These are phyloP conservation scores for Phoronis australis DNA, from an alignment of 2,888 invertebrate species.

Conservation along the genomic window DNA sequence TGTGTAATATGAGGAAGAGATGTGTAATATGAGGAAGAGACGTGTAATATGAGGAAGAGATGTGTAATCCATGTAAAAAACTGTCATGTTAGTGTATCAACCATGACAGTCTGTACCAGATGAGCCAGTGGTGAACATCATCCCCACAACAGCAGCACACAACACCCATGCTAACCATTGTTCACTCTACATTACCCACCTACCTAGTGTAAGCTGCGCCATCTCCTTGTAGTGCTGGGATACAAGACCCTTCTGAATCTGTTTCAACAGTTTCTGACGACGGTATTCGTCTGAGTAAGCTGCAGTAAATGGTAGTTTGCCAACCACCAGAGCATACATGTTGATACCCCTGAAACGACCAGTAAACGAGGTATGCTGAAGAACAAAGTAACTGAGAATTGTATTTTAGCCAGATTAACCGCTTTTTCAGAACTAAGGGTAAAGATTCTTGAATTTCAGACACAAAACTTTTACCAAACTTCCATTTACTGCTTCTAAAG, in stretches of 20 bases:
- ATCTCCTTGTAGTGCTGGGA: conserved; percentile 56
- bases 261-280: conserved; percentile 62
- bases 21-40: too few relatives aligned
- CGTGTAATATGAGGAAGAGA: too few relatives aligned
- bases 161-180: too few relatives aligned
- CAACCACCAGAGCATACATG: conserved; percentile 70
- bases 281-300: conserved; percentile 54
- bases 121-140: too few relatives aligned
- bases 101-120: too few relatives aligned
- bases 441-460: too few relatives aligned
- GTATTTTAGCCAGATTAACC: background rate
- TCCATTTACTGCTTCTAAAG: too few relatives aligned
- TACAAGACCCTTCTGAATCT: conserved; percentile 65
- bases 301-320: conserved; percentile 64
- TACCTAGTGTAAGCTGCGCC: conserved; percentile 41
- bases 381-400: background rate
- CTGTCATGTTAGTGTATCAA: too few relatives aligned
- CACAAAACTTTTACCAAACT: background rate
- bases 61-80: too few relatives aligned
- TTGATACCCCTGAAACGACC: conserved; percentile 65
- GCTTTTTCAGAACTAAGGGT: too few relatives aligned
- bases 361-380: background rate
- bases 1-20: too few relatives aligned
- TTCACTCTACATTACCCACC: conserved; percentile 3
- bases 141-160: too few relatives aligned